A percentile compares a stretch with the other conserved stretches of the same genome.
Evolutionary conservation across 2,888 invertebrate species (phyloP).

Genomic region (Ophion obscuratus): DNA sequence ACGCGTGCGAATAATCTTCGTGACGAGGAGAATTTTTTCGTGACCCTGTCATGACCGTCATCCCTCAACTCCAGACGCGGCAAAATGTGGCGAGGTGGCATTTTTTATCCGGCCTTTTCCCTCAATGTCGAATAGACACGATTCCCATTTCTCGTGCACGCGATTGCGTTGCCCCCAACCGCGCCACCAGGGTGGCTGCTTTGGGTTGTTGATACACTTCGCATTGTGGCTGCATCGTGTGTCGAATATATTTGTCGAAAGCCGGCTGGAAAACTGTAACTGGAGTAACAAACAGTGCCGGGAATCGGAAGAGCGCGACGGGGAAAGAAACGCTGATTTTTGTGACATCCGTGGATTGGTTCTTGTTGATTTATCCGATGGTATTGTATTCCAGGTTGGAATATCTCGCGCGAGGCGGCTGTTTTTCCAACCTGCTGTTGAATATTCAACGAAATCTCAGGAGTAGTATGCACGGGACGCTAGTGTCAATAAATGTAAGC

Average conservation of each 20-base stretch:
- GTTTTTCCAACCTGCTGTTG: conserved; percentile 33
- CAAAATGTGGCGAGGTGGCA: background rate
- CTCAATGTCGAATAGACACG: background rate
- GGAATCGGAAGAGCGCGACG: background rate
- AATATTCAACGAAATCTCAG: conserved; percentile 49
- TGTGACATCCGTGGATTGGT: conserved; percentile 16
- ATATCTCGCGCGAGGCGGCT: background rate
- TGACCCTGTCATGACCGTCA: background rate
- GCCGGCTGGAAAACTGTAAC: background rate
- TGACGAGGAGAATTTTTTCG: background rate
- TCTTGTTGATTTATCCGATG: conserved; percentile 27
- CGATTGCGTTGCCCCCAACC: background rate
- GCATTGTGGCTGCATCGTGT: background rate
- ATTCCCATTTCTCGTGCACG: background rate
- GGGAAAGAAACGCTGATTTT: conserved; percentile 21
- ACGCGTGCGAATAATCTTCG: background rate
- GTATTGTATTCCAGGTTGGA: background rate
- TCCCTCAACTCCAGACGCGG: background rate
- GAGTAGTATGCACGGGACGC: conserved; percentile 15
- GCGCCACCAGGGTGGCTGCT: background rate
- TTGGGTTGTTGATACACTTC: background rate
- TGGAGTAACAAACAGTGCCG: background rate
- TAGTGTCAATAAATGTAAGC: conserved; percentile 40
- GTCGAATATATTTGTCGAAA: background rate
- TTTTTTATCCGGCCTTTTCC: background rate